Conservation (phyloP, 2,113 vertebrate species). For the Lagenorhynchus albirostris region DNA sequence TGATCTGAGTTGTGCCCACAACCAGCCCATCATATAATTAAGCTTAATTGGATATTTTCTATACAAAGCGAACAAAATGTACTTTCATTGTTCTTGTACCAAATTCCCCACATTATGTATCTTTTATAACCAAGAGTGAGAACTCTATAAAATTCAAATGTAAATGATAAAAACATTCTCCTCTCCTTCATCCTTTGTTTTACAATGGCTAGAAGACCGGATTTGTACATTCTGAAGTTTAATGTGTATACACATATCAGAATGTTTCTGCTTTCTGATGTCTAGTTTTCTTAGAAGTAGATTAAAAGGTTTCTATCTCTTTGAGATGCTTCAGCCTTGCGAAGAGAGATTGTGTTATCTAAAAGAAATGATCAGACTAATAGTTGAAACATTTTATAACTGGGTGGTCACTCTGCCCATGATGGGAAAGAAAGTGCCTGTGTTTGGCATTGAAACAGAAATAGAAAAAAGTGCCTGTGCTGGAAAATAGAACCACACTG, state of each 20-base stretch:
- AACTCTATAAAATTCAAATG: not conserved
- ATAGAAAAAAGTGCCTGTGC: not conserved
- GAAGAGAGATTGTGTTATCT: not conserved
- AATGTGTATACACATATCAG: not conserved
- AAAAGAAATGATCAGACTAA: not conserved
- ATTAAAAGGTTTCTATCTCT: not conserved
- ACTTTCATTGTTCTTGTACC: not conserved
- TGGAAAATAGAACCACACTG: not conserved
- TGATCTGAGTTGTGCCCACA: not conserved
- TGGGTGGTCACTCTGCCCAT: not conserved
- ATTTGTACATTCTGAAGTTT: not conserved
- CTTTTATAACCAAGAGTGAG: not conserved
- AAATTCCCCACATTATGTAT: not conserved
- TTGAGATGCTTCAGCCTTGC: not conserved
- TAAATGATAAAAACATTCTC: not conserved
- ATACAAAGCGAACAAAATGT: conserved; percentile 12
- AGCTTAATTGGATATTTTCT: not conserved
- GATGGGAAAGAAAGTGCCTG: not conserved
- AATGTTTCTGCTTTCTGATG: not conserved
- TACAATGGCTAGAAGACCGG: not conserved
- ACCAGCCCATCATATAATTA: not conserved
- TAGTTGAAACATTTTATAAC: not conserved
- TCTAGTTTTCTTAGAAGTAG: not conserved
- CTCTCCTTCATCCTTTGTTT: not conserved
- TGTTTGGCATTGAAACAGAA: not conserved